Percentiles rank a stretch among this genome's conserved stretches.
phyloP scores from a whole-genome alignment of 2,797 vertebrate genomes.

The Pipistrellus nathusii region DNA sequence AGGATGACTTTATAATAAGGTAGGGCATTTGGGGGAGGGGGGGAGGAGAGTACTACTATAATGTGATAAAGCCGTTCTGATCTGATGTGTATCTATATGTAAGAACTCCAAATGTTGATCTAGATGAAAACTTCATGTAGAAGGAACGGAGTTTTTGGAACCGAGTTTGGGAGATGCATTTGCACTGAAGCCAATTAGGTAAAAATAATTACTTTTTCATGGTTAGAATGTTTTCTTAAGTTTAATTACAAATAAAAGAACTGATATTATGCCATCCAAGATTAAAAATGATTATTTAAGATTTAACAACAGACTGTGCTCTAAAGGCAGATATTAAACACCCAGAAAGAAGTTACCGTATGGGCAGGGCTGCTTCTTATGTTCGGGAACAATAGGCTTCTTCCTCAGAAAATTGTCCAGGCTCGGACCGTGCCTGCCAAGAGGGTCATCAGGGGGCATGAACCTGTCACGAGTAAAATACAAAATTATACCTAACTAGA shows the following conservation, averaged over 20 bases:
- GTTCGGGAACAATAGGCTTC: conserved; percentile 94
- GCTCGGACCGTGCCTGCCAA: conserved; percentile 97
- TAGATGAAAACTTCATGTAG: background rate
- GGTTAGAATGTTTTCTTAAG: conserved; percentile 43
- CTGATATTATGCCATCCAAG: background rate
- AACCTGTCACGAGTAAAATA: conserved; percentile 89
- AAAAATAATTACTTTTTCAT: background rate
- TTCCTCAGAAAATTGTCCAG: conserved; percentile 98
- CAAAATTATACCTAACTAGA: background rate
- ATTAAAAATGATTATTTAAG: conserved; percentile 41
- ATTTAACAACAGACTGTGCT: background rate
- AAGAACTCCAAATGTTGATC: background rate
- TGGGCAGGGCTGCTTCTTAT: conserved; percentile 97
- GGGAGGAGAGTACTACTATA: too few relatives aligned
- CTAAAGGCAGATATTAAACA: conserved; percentile 35
- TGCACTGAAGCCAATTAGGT: background rate
- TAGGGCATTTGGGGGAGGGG: background rate
- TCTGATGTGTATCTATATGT: background rate
- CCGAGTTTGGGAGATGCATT: conserved; percentile 17
- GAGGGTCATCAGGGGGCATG: conserved; percentile 98
- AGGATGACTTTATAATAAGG: background rate
- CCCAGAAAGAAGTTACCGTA: conserved; percentile 92
- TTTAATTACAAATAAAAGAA: conserved; percentile 54
- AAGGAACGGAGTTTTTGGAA: conserved; percentile 5
- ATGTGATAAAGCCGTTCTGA: background rate